Evolutionary conservation across 2,888 invertebrate genomes (phyloP).

Genomic region (Agrotis ipsilon): DNA sequence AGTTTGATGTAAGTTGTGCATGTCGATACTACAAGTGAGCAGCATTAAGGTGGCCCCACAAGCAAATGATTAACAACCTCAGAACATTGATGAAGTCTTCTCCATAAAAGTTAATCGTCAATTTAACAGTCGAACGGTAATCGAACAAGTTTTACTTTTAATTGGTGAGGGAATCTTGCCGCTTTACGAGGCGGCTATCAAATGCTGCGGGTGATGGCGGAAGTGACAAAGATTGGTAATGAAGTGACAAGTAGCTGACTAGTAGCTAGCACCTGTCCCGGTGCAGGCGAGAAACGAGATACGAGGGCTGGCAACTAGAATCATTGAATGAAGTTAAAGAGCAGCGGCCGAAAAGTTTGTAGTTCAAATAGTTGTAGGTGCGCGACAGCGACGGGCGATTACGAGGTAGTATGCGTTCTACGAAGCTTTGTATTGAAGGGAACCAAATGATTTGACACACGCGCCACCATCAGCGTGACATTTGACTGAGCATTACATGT

Average conservation of each 20-base stretch:
- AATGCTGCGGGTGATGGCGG: slow-evolving; percentile 19
- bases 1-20: neutral
- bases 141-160: slow-evolving; percentile 50
- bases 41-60: neutral
- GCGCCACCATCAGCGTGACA: no score
- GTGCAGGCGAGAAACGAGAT: neutral
- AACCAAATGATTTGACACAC: no score
- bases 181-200: slow-evolving; percentile 23
- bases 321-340: no score
- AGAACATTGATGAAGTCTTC: slow-evolving; percentile 39
- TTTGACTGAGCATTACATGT: no score
- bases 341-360: no score
- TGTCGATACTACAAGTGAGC: neutral
- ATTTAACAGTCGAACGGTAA: slow-evolving; percentile 35
- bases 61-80: slow-evolving; percentile 23
- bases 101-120: slow-evolving; percentile 34
- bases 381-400: no score
- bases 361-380: no score
- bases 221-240: slow-evolving; percentile 28
- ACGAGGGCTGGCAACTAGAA: neutral
- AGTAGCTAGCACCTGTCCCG: neutral
- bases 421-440: no score
- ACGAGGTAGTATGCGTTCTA: no score
- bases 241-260: slow-evolving; percentile 9
- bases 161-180: slow-evolving; percentile 38